Conservation (phyloP, 2,888 invertebrate genomes). For the Anticlea derivata region DNA sequence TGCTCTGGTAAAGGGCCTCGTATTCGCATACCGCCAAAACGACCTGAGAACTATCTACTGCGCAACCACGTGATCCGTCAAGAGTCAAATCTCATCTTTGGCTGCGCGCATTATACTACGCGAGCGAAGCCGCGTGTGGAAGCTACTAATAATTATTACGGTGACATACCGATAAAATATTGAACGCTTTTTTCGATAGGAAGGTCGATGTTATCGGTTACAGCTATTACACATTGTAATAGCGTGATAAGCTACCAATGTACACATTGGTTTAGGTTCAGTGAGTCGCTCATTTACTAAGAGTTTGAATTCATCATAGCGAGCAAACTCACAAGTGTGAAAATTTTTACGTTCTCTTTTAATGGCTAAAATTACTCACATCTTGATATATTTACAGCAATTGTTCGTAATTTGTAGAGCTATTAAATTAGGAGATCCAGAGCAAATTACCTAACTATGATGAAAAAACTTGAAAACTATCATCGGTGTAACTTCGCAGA, state of each 20-base stretch:
- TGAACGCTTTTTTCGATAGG: constrained; percentile 69
- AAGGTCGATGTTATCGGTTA: constrained; percentile 77
- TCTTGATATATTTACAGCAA: too few relatives aligned
- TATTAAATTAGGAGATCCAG: neutral
- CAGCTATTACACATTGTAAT: constrained; percentile 75
- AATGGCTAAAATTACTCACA: too few relatives aligned
- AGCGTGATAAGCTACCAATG: constrained; percentile 70
- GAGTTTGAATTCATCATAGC: constrained; percentile 25
- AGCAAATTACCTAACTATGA: too few relatives aligned
- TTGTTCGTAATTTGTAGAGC: too few relatives aligned
- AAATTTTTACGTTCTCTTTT: neutral
- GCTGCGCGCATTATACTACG: too few relatives aligned
- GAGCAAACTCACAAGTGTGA: constrained; percentile 12
- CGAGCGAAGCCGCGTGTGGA: too few relatives aligned
- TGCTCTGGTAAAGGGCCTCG: too few relatives aligned
- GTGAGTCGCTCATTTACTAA: constrained; percentile 31
- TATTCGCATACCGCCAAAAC: too few relatives aligned
- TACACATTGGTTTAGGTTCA: constrained; percentile 46
- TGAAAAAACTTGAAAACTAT: too few relatives aligned
- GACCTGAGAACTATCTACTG: too few relatives aligned
- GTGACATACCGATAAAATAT: constrained; percentile 69
- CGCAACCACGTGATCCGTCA: too few relatives aligned
- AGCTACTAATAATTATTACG: constrained; percentile 64
- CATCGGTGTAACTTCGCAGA: constrained; percentile 6
- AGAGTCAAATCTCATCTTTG: too few relatives aligned